Evolutionary conservation across 2,797 vertebrate species (phyloP).

Genomic region (Ambastaia sidthimunki): DNA sequence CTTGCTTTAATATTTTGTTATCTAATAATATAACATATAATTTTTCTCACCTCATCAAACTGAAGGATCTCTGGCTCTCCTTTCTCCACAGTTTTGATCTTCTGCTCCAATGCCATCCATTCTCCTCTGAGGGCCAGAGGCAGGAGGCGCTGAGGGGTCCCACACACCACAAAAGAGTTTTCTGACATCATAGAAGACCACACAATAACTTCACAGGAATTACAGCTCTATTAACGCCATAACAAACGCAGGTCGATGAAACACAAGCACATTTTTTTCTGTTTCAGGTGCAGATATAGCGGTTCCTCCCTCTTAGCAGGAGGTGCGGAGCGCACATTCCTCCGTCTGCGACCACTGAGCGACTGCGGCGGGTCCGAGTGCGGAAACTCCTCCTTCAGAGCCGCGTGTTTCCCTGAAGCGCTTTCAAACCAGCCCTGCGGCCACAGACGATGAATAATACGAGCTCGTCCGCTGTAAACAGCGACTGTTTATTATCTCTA

Average conservation of each 20-base stretch:
- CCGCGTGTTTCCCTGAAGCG: conserved; percentile 61
- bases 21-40: not conserved
- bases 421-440: not conserved
- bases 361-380: conserved; percentile 56
- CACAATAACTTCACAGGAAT: not conserved
- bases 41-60: conserved; percentile 54
- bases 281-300: conserved; percentile 15
- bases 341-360: not conserved
- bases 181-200: conserved; percentile 47
- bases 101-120: conserved; percentile 59
- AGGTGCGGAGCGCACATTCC: conserved; percentile 31
- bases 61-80: conserved; percentile 49
- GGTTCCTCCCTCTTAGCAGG: conserved; percentile 37
- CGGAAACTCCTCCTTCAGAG: conserved; percentile 65
- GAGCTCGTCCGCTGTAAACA: not conserved
- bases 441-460: conserved; percentile 2
- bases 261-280: not conserved
- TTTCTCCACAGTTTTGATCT: conserved; percentile 62
- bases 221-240: not conserved
- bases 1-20: not conserved
- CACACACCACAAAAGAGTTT: conserved; percentile 43
- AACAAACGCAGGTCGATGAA: not conserved
- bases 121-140: conserved; percentile 63
- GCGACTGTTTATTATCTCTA: too few species aligned
- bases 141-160: conserved; percentile 53